Base-by-base conservation (phyloP, 1,140 invertebrate genomes). In the Oreohelix idahoensis region DNA sequence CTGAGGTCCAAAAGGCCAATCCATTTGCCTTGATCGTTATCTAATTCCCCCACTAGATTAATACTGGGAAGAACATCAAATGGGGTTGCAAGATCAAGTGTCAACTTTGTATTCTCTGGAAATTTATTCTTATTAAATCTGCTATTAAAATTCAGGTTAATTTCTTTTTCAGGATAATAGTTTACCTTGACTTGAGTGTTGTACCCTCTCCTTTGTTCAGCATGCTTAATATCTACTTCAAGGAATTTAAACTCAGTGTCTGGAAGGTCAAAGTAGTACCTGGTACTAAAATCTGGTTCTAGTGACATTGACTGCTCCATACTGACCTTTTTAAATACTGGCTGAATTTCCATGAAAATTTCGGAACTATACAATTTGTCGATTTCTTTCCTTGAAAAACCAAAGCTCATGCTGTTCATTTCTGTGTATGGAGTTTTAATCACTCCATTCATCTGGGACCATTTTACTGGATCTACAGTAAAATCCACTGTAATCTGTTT, bases 371-470 rank as follows among this genome's bases (percentile, higher is more conserved):
- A 58, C 69, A 74, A 53, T 45, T 89, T 81, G 26, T 87, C 83
- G 45, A 73, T 81, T 36, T 86, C 70, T 15, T 49, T 20, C 11
- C 15, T 36, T 51, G 32, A 69, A 20, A 38, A 51, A 2, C 70
- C 66, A 73, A 81, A 49, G 10, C 51, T 32, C 1, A 81, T 11
- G 2, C 35, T 71, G 29, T 8, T 36, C 79, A 81, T 32, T 45
- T 79, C 38, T 69, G 69, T 42, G 39, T 36, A 79, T 29, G 78
- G 78, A 2, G 78, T 79, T 69, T 10, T 0, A 95, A 74, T 81
- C 23, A 0, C 17, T 29, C 39, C 97, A 15, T 96, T 97, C 70
- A 86, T 84, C 97, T 98, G 97, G 92, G 98, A 98, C 1, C 97
- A 95, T 89, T 96, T 94, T 91, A 98, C 97, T 53, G 94, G 91